These are phyloP conservation scores for Willowsia nigromaculata DNA, from an alignment of 2,888 invertebrate species.

Conservation along the genomic window DNA sequence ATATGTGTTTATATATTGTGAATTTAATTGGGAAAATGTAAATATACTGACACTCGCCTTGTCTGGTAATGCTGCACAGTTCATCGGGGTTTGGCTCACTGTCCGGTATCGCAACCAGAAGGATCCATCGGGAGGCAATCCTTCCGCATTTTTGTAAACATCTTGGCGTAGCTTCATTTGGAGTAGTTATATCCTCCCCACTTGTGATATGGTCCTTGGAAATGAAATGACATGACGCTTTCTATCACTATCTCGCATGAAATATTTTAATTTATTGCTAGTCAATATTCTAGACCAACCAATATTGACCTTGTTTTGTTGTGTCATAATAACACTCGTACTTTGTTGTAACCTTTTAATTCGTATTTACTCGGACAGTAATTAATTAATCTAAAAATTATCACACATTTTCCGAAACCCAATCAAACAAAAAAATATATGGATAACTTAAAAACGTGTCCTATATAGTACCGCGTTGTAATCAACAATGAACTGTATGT, in stretches of 20 bases:
- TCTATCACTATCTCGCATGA: constrained; percentile 27
- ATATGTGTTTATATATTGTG: constrained; percentile 39
- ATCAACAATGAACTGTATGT: no score
- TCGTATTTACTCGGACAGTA: no score
- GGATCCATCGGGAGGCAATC: constrained; percentile 94
- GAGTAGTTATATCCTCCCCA: background rate
- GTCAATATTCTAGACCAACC: constrained; percentile 26
- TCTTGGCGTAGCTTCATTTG: background rate
- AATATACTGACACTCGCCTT: background rate
- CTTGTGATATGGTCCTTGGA: constrained; percentile 37
- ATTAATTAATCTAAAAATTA: no score
- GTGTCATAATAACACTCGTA: no score
- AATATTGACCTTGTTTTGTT: background rate
- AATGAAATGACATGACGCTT: constrained; percentile 18
- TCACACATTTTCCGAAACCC: no score
- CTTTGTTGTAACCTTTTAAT: no score
- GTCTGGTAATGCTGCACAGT: constrained; percentile 31
- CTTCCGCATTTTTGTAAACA: constrained; percentile 96
- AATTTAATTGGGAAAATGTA: constrained; percentile 27
- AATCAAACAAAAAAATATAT: no score
- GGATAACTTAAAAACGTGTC: no score
- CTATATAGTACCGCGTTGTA: no score
- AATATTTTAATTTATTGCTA: constrained; percentile 25
- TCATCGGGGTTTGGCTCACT: constrained; percentile 83
- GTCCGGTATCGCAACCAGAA: constrained; percentile 98